phyloP scores from a whole-genome alignment of 1,140 invertebrate species.

The Hycleus phaleratus region DNA sequence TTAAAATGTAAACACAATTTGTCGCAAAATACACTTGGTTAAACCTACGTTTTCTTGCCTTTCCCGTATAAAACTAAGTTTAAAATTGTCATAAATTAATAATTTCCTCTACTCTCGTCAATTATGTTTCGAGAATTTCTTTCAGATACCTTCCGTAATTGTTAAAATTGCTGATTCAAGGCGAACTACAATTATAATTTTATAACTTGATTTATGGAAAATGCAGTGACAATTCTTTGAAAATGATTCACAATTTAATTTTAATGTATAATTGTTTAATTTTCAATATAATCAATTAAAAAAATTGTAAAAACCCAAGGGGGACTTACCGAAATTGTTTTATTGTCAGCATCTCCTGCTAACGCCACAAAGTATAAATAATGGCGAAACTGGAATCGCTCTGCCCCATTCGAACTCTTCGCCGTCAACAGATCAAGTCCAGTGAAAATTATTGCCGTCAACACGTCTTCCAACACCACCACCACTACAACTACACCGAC shows the following conservation, averaged over 20 bases:
- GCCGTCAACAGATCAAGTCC: constrained; percentile 9
- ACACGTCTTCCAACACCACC: background rate
- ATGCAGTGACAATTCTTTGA: too few relatives aligned
- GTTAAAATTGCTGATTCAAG: too few relatives aligned
- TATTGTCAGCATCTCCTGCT: constrained; percentile 24
- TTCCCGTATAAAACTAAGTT: too few relatives aligned
- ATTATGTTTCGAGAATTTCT: too few relatives aligned
- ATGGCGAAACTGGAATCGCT: constrained; percentile 48
- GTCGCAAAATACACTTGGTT: too few relatives aligned
- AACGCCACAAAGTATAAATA: constrained; percentile 47
- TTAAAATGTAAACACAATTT: too few relatives aligned
- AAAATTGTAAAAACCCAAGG: background rate
- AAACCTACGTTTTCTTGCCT: too few relatives aligned
- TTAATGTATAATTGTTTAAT: background rate
- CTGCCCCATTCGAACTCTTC: constrained; percentile 42
- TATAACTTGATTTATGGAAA: too few relatives aligned
- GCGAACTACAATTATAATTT: too few relatives aligned
- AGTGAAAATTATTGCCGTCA: background rate
- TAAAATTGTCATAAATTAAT: too few relatives aligned
- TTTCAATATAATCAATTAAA: background rate
- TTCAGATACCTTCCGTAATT: too few relatives aligned
- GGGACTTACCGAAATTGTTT: constrained; percentile 13
- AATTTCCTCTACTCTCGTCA: too few relatives aligned
- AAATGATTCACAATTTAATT: background rate
- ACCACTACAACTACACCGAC: background rate